phyloP scores from a whole-genome alignment of 2,888 invertebrate species.

The Macropis europaea region DNA sequence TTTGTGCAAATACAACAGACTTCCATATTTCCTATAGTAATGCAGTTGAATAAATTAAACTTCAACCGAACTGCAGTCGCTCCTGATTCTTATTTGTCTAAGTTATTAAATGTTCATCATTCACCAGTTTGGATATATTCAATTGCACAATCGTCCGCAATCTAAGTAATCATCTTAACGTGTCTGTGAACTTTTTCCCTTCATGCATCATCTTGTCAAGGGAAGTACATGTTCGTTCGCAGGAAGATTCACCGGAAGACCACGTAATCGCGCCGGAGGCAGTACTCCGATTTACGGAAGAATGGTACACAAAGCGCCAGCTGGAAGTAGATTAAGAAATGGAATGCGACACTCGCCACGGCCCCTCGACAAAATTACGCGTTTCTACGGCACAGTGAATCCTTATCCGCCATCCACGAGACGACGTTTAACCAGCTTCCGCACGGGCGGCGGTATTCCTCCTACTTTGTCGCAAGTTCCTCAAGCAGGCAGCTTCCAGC shows the following conservation, averaged over 20 bases:
- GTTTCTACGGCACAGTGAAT: conserved; percentile 81
- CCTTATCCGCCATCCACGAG: conserved; percentile 81
- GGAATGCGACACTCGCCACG: conserved; percentile 79
- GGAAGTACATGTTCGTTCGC: too few relatives aligned
- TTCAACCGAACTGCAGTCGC: too few relatives aligned
- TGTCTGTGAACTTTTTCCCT: too few relatives aligned
- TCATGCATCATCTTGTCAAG: too few relatives aligned
- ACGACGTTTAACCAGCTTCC: conserved; percentile 74
- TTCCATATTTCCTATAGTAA: too few relatives aligned
- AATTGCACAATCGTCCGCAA: too few relatives aligned
- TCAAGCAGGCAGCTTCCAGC: conserved; percentile 84
- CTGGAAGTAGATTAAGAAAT: conserved; percentile 76
- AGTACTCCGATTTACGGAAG: conserved; percentile 86
- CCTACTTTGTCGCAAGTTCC: conserved; percentile 66
- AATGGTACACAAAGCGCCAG: conserved; percentile 87
- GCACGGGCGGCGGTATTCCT: conserved; percentile 60
- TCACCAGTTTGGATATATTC: too few relatives aligned
- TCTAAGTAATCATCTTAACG: too few relatives aligned
- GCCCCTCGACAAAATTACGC: conserved; percentile 81
- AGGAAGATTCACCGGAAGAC: conserved; percentile 47
- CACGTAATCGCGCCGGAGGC: conserved; percentile 71
- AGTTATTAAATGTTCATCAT: too few relatives aligned
- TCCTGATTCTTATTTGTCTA: too few relatives aligned
- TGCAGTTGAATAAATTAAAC: too few relatives aligned
- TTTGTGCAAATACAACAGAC: too few relatives aligned